phyloP scores from a whole-genome alignment of 2,888 invertebrate species.

The Cheilosia urbana region DNA sequence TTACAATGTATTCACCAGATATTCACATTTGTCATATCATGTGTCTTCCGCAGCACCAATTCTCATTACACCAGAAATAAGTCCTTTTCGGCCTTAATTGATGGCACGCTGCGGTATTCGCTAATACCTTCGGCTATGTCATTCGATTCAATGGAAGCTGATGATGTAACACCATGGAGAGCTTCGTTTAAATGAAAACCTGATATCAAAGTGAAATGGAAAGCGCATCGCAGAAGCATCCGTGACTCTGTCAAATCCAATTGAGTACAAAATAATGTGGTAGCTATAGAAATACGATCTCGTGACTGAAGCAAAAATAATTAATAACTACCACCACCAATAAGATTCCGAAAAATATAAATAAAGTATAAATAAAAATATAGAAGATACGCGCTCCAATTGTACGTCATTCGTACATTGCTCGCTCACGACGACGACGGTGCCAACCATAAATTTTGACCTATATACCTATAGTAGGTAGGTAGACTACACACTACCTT shows the following conservation, averaged over 20 bases:
- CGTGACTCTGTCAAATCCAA: neutral
- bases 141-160: neutral
- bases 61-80: neutral
- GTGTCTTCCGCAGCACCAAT: neutral
- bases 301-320: neutral
- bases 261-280: neutral
- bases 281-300: conserved; percentile 3
- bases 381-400: conserved; percentile 36
- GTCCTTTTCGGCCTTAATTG: neutral
- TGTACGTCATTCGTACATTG: conserved; percentile 22
- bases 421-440: conserved; percentile 20
- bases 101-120: neutral
- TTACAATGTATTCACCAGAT: neutral
- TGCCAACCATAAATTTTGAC: conserved; percentile 50
- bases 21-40: neutral
- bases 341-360: conserved; percentile 30
- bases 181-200: neutral
- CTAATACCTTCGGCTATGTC: neutral
- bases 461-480: conserved; percentile 51
- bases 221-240: neutral
- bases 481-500: conserved; percentile 19
- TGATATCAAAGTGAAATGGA: neutral
- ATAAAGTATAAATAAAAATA: conserved; percentile 25
- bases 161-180: neutral
- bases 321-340: conserved; percentile 5